phyloP scores from a whole-genome alignment of 2,888 invertebrate species.

The Noctua pronuba region DNA sequence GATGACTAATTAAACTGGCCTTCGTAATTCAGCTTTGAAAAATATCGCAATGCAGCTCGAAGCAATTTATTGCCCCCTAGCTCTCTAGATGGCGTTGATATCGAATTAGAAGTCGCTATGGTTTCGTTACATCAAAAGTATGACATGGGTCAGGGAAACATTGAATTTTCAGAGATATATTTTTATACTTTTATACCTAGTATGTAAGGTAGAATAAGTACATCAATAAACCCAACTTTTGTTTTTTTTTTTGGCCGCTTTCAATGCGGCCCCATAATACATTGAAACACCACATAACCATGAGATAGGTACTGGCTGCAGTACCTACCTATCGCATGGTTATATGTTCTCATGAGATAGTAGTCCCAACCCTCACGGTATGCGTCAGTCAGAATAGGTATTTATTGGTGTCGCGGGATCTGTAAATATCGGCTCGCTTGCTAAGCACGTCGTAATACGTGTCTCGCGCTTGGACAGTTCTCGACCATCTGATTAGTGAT shows the following conservation, averaged over 20 bases:
- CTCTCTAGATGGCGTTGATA: constrained; percentile 29
- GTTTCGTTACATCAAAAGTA: neutral
- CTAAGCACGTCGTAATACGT: too few species aligned
- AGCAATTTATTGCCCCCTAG: neutral
- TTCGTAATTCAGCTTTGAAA: neutral
- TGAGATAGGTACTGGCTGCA: neutral
- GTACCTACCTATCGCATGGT: too few species aligned
- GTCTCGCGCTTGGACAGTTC: neutral
- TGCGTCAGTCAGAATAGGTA: neutral
- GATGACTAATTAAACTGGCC: neutral
- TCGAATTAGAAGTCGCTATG: constrained; percentile 5
- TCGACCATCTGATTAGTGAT: neutral
- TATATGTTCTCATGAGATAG: neutral
- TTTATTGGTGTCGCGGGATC: neutral
- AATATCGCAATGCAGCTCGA: neutral
- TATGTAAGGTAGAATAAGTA: neutral
- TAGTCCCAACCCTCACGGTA: neutral
- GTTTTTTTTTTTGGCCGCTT: neutral
- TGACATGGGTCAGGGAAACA: neutral
- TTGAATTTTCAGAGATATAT: constrained; percentile 16
- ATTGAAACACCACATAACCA: neutral
- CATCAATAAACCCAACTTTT: neutral
- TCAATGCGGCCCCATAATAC: neutral
- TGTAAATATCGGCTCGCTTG: neutral
- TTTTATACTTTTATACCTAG: constrained; percentile 25